Evolutionary conservation across 2,888 invertebrate genomes (phyloP).

Genomic region (Temnothorax rugatulus): DNA sequence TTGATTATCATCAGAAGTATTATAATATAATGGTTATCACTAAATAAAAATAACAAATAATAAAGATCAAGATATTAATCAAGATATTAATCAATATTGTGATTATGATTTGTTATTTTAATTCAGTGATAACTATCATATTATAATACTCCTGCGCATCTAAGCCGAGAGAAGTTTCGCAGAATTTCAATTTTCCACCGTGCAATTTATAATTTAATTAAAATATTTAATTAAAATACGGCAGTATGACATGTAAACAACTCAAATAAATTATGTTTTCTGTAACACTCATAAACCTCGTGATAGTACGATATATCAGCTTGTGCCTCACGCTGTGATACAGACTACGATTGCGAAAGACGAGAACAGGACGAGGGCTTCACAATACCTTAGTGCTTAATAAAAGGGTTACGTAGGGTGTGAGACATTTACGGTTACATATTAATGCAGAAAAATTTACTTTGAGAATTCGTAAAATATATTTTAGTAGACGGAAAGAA

Average conservation of each 20-base stretch:
- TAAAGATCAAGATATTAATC: background rate
- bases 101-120: background rate
- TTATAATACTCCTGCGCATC: background rate
- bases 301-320: slow-evolving; percentile 53
- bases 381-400: slow-evolving; percentile 43
- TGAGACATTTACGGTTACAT: slow-evolving; percentile 39
- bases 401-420: background rate
- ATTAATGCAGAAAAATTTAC: slow-evolving; percentile 21
- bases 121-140: background rate
- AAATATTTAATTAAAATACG: background rate
- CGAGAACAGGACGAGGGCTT: slow-evolving; percentile 36
- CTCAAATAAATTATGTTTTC: background rate
- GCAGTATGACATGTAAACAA: background rate
- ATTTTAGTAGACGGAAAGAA: background rate
- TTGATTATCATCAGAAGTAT: background rate
- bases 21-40: too few relatives aligned
- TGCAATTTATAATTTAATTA: background rate
- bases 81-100: background rate
- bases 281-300: background rate
- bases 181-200: background rate
- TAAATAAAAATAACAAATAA: too few relatives aligned
- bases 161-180: background rate
- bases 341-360: slow-evolving; percentile 63
- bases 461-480: background rate
- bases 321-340: slow-evolving; percentile 74